Evolutionary conservation across 2,113 vertebrate species (phyloP).

Genomic region (Brachirus orientalis): DNA sequence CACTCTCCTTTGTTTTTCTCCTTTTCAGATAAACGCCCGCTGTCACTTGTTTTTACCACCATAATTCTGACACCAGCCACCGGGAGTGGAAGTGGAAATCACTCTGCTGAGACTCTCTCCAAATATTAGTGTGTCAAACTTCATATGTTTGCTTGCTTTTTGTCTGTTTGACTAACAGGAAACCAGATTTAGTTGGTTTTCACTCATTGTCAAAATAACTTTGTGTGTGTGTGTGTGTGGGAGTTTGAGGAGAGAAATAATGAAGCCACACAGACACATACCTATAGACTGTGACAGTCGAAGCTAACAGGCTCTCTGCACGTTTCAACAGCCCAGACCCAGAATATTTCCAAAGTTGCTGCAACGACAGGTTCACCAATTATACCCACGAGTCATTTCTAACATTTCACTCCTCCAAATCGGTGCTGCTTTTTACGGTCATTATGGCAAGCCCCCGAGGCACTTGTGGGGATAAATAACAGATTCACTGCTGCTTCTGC

Average conservation of each 20-base stretch:
- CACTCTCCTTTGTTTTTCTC: background rate
- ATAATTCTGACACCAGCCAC: constrained; percentile 45
- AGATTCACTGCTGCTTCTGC: constrained; percentile 35
- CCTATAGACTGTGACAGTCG: constrained; percentile 52
- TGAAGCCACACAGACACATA: constrained; percentile 39
- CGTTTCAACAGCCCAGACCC: constrained; percentile 57
- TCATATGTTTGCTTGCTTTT: constrained; percentile 42
- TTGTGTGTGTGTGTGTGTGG: constrained; percentile 38
- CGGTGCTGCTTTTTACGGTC: constrained; percentile 75
- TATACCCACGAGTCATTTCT: constrained; percentile 68
- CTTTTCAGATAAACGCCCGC: constrained; percentile 26
- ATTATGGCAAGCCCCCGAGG: constrained; percentile 79
- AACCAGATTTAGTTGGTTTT: constrained; percentile 56
- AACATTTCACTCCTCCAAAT: constrained; percentile 67
- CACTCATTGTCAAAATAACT: constrained; percentile 60
- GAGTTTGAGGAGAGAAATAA: constrained; percentile 53
- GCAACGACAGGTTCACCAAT: constrained; percentile 76
- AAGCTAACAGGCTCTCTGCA: constrained; percentile 47
- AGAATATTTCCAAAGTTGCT: constrained; percentile 60
- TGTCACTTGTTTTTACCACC: constrained; percentile 17
- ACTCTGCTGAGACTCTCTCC: constrained; percentile 23
- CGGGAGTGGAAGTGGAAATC: constrained; percentile 42
- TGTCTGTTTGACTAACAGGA: constrained; percentile 30
- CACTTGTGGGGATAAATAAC: constrained; percentile 71
- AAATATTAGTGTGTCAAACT: constrained; percentile 40